phyloP scores from a whole-genome alignment of 2,113 vertebrate genomes.

The Rhegmatorhina hoffmannsi region DNA sequence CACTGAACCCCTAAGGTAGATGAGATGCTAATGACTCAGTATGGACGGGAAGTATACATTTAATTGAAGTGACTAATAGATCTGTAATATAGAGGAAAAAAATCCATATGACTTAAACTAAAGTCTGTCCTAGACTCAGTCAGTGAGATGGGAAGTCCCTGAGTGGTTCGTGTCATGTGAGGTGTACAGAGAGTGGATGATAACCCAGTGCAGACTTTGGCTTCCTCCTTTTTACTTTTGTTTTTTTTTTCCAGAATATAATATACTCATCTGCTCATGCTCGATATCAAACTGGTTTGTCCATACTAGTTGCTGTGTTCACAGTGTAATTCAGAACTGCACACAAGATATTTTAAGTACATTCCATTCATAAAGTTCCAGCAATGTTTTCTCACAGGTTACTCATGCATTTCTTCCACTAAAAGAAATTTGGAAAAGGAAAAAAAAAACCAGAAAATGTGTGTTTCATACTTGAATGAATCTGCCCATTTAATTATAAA shows the following conservation, averaged over 20 bases:
- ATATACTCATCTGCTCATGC: slow-evolving; percentile 48
- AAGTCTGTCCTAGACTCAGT: slow-evolving; percentile 63
- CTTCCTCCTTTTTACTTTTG: slow-evolving; percentile 55
- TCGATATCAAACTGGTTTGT: slow-evolving; percentile 36
- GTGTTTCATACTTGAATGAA: slow-evolving; percentile 28
- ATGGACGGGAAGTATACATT: slow-evolving; percentile 66
- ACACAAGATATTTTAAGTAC: slow-evolving; percentile 73
- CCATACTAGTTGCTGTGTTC: slow-evolving; percentile 43
- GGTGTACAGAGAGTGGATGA: slow-evolving; percentile 74
- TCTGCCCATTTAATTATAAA: slow-evolving; percentile 28
- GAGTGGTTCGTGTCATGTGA: slow-evolving; percentile 43
- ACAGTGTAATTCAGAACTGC: slow-evolving; percentile 18
- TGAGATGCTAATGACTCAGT: slow-evolving; percentile 70
- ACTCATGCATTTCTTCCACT: slow-evolving; percentile 46
- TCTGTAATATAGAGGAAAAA: slow-evolving; percentile 76
- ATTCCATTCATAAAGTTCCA: slow-evolving; percentile 81
- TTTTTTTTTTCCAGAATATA: slow-evolving; percentile 38
- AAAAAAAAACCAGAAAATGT: not conserved
- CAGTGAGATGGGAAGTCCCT: slow-evolving; percentile 29
- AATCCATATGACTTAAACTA: slow-evolving; percentile 69
- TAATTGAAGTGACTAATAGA: slow-evolving; percentile 73
- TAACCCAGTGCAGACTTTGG: slow-evolving; percentile 68
- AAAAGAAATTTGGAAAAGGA: slow-evolving; percentile 1
- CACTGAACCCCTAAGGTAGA: slow-evolving; percentile 72
- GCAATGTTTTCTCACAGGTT: slow-evolving; percentile 36